Evolutionary conservation across 2,113 vertebrate genomes (phyloP), one percentile per base, ranked within the genome.

Genomic region (Hipposideros armiger): DNA sequence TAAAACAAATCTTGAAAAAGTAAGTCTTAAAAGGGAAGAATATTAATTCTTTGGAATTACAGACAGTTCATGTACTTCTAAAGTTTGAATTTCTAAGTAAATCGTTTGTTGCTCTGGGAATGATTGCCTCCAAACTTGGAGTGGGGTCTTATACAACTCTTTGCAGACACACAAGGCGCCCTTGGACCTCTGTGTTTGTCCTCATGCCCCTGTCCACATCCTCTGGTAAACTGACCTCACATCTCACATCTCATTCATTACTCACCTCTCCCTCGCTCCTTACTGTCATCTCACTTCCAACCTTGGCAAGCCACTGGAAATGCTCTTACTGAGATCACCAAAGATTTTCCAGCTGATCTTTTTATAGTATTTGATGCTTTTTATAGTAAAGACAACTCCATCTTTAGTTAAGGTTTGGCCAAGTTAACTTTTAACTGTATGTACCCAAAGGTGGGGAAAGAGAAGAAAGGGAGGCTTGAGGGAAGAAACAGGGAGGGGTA

Each of bases 1-100:
- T 94, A 45, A 91, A 80, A 66, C 4, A 66, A 81, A 60, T n/a
- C 32, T 80, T 78, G 54, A 85, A 86, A 77, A 89, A 91, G 83
- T 83, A 82, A 73, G 24, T 60, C 90, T 88, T 83, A 36, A n/a
- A 81, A 89, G 66, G 50, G 36, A 86, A 85, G 32, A 15, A 50
- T 30, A 54, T 77, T 69, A 54, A 40, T 32, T 87, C 42, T 47
- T 62, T 36, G 26, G 82, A 93, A 66, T 82, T 64, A 56, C 1
- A 66, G 47, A 40, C 83, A n/a, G 14, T 47, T 50, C 14, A 54
- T 10, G 9, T 32, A 15, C 45, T 64, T 64, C 77, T 69, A n/a
- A 73, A 80, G 84, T 40, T 76, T 47, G 30, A 69, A 77, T 24
- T 74, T 66, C 42, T 67, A 9, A 13, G 14, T 36, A 56, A 67